phyloP scores from a whole-genome alignment of 2,113 vertebrate species.

The Mugil cephalus region DNA sequence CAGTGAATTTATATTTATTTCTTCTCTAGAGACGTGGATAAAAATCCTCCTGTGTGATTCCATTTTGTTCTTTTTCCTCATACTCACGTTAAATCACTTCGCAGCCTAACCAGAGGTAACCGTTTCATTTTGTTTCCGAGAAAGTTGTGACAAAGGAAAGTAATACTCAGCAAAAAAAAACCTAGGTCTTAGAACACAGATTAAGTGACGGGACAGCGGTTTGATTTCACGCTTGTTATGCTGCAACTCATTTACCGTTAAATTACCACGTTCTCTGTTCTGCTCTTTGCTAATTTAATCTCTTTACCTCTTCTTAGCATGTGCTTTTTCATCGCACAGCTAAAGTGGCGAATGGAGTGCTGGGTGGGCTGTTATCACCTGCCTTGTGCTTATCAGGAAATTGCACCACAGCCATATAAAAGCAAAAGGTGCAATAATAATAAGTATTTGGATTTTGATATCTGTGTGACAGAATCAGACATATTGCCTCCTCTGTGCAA shows the following conservation, averaged over 20 bases:
- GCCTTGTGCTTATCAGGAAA: constrained; percentile 16
- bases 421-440: constrained; percentile 19
- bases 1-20: neutral
- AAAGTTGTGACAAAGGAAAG: constrained; percentile 1
- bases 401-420: constrained; percentile 11
- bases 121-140: neutral
- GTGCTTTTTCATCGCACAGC: neutral
- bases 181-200: neutral
- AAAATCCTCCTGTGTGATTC: neutral
- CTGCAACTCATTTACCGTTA: neutral
- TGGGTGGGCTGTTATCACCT: neutral
- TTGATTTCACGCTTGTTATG: neutral
- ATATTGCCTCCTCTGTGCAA: constrained; percentile 11
- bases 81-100: neutral
- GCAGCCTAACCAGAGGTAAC: neutral
- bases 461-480: neutral
- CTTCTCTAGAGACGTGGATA: neutral
- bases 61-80: neutral
- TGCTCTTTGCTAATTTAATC: constrained; percentile 3
- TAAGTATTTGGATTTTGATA: constrained; percentile 15
- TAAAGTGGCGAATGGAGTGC: neutral
- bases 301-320: neutral
- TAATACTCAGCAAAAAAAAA: neutral
- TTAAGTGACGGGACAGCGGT: neutral
- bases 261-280: constrained; percentile 5